These are phyloP conservation scores for Tachysurus fulvidraco DNA, from an alignment of 2,113 vertebrate species.

Conservation along the genomic window DNA sequence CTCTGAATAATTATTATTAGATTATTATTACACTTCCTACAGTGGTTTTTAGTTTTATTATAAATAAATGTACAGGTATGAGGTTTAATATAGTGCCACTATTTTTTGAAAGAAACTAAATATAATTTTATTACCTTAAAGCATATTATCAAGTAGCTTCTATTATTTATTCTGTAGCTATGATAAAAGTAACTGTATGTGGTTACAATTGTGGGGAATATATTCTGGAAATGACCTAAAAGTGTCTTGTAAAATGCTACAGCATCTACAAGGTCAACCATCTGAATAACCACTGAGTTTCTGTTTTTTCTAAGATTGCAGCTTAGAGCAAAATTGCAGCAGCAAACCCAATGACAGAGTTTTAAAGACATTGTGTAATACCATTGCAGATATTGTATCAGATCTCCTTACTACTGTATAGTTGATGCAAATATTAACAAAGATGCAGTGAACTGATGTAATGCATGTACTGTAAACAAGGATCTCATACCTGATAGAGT, in stretches of 20 bases:
- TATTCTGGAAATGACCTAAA: background rate
- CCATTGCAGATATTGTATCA: background rate
- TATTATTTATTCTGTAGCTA: background rate
- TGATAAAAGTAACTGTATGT: background rate
- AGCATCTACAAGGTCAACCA: background rate
- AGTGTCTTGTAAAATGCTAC: background rate
- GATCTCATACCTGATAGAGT: conserved; percentile 43
- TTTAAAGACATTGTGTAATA: background rate
- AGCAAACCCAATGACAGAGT: background rate
- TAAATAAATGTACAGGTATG: background rate
- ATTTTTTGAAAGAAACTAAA: background rate
- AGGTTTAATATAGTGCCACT: background rate
- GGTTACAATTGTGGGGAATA: background rate
- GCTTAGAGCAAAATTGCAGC: background rate
- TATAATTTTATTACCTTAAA: background rate
- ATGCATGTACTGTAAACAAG: background rate
- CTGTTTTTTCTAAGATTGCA: background rate
- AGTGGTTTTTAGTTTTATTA: background rate
- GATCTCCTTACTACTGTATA: background rate
- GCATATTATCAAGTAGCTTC: background rate
- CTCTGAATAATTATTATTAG: too few species aligned
- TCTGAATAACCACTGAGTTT: background rate
- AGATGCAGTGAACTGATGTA: background rate
- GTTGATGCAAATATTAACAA: background rate
- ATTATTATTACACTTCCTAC: too few species aligned